Evolutionary conservation across 2,888 invertebrate species (phyloP).

Genomic region (Phortica okadai): DNA sequence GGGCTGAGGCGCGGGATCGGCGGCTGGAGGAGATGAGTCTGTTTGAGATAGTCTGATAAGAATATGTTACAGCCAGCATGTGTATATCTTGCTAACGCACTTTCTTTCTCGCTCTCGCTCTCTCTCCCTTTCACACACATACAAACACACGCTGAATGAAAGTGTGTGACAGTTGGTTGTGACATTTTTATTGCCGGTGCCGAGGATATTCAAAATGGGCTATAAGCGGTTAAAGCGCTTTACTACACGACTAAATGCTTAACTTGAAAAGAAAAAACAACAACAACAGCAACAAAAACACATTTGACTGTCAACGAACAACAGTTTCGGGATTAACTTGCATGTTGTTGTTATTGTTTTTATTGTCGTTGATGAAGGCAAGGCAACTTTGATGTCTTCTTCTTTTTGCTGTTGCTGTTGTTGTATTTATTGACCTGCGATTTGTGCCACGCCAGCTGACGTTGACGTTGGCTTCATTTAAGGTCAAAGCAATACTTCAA

Average conservation of each 20-base stretch:
- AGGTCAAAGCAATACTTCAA: slow-evolving; percentile 27
- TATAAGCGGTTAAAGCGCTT: slow-evolving; percentile 69
- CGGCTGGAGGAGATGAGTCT: background rate
- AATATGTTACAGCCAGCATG: slow-evolving; percentile 23
- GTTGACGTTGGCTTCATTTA: slow-evolving; percentile 42
- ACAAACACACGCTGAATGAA: background rate
- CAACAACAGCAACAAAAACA: background rate
- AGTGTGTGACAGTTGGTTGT: slow-evolving; percentile 66
- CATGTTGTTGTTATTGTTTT: background rate
- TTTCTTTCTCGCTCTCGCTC: background rate
- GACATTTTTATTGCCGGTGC: slow-evolving; percentile 73
- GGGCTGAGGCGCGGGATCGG: background rate
- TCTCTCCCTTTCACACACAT: background rate
- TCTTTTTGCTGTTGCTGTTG: background rate
- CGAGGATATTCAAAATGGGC: slow-evolving; percentile 69
- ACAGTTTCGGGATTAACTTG: background rate
- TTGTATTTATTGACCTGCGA: background rate
- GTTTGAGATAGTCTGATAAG: slow-evolving; percentile 47
- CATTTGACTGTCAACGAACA: background rate
- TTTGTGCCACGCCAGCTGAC: slow-evolving; percentile 61
- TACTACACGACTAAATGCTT: slow-evolving; percentile 18
- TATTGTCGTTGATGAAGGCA: background rate
- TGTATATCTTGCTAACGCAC: background rate
- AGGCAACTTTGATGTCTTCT: too few species aligned
- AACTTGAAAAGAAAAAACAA: background rate